Evolutionary conservation across 1,140 invertebrate species (phyloP).

Genomic region (Lasaia peninsularis): DNA sequence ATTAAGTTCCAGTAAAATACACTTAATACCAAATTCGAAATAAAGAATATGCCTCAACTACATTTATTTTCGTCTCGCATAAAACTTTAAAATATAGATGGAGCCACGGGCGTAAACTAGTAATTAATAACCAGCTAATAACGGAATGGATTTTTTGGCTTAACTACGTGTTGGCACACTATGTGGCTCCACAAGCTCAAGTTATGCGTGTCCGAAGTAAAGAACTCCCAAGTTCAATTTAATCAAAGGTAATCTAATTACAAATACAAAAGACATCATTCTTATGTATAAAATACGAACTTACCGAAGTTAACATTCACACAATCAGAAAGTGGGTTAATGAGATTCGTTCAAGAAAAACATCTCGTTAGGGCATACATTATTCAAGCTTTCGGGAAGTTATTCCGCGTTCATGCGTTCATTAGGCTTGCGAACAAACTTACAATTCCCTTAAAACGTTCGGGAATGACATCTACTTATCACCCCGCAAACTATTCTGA

Average conservation of each 20-base stretch:
- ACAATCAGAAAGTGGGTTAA: slow-evolving; percentile 75
- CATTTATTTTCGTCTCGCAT: too few species aligned
- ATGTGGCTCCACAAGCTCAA: not conserved
- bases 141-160: not conserved
- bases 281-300: slow-evolving; percentile 48
- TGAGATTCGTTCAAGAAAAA: slow-evolving; percentile 75
- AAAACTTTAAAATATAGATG: too few species aligned
- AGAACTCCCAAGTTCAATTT: not conserved
- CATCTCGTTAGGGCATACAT: slow-evolving; percentile 76
- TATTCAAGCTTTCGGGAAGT: slow-evolving; percentile 72
- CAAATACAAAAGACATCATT: slow-evolving; percentile 29
- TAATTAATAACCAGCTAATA: too few species aligned
- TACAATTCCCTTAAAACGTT: slow-evolving; percentile 51
- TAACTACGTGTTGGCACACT: not conserved
- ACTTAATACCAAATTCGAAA: too few species aligned
- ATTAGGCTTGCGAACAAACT: slow-evolving; percentile 66
- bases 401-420: slow-evolving; percentile 73
- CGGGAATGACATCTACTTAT: slow-evolving; percentile 55
- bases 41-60: too few species aligned
- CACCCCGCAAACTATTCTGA: slow-evolving; percentile 67
- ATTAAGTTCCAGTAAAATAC: too few species aligned
- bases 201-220: not conserved
- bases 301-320: slow-evolving; percentile 68
- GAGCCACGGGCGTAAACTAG: too few species aligned
- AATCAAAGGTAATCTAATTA: slow-evolving; percentile 15